These are phyloP conservation scores for Nilaparvata lugens DNA, from an alignment of 1,140 invertebrate species.

Conservation along the genomic window DNA sequence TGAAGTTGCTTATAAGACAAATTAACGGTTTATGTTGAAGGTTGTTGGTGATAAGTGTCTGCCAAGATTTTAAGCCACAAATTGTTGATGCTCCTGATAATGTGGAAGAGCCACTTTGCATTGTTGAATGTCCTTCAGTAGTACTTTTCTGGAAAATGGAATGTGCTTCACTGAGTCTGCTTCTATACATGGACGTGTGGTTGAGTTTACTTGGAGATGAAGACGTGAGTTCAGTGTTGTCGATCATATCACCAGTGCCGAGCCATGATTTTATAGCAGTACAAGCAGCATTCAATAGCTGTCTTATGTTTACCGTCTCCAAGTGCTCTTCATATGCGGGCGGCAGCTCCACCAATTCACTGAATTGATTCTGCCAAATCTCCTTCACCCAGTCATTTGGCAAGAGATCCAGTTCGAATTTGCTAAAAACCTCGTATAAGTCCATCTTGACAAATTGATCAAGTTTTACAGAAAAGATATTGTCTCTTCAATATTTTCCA, in stretches of 20 bases:
- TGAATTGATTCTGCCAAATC: conserved; percentile 41
- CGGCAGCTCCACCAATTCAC: conserved; percentile 37
- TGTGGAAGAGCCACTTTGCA: not conserved
- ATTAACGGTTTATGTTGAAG: conserved; percentile 41
- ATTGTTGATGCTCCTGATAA: conserved; percentile 15
- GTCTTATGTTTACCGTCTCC: conserved; percentile 33
- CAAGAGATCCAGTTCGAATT: conserved; percentile 34
- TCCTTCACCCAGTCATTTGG: conserved; percentile 39
- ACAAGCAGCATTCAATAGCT: conserved; percentile 32
- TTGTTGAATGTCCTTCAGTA: not conserved
- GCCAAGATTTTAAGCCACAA: conserved; percentile 39
- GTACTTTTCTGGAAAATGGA: conserved; percentile 19
- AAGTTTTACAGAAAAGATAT: too few species aligned
- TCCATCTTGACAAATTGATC: conserved; percentile 28
- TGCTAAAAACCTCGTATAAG: conserved; percentile 30
- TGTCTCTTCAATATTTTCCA: too few species aligned
- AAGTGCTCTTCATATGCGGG: conserved; percentile 36
- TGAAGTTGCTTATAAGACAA: conserved; percentile 42
- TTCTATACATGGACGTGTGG: conserved; percentile 17
- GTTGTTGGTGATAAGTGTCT: conserved; percentile 38
- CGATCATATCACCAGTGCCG: not conserved
- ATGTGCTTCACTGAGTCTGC: conserved; percentile 3
- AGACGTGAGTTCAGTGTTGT: conserved; percentile 12
- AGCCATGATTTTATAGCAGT: conserved; percentile 31
- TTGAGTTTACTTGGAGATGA: not conserved